Conservation (phyloP, 30 jellyfish, hydroid and myxozoan species). For the Aurelia sp. region DNA sequence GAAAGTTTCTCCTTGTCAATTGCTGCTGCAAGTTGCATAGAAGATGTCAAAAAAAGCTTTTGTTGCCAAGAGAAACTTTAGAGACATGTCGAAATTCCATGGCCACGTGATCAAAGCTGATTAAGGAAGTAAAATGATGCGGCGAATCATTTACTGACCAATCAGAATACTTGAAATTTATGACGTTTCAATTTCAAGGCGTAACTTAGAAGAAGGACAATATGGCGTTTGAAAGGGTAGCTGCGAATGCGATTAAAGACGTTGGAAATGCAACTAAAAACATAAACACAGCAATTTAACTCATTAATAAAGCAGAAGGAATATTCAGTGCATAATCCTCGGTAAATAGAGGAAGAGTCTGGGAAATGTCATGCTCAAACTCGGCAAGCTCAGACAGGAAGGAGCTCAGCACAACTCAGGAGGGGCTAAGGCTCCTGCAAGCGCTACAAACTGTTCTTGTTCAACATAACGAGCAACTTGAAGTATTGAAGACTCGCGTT, state of each 20-base stretch:
- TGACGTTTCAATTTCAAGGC: conserved; percentile 18
- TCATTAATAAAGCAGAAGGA: neutral
- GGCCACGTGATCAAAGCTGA: neutral
- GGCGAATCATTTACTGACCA: neutral
- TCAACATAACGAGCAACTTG: conserved; percentile 66
- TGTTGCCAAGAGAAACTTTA: too few species aligned
- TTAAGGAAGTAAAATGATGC: conserved; percentile 8
- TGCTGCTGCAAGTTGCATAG: too few species aligned
- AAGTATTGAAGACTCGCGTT: conserved; percentile 36
- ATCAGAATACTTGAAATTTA: neutral
- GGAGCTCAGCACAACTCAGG: conserved; percentile 72
- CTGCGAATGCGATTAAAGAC: neutral
- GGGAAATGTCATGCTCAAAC: conserved; percentile 46
- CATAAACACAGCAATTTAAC: neutral
- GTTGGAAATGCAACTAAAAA: neutral
- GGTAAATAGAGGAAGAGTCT: conserved; percentile 4
- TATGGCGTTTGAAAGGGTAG: conserved; percentile 14
- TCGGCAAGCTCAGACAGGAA: conserved; percentile 72
- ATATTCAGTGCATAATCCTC: neutral
- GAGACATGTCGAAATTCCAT: too few species aligned
- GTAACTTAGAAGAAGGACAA: conserved; percentile 14
- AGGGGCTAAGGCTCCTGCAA: conserved; percentile 76
- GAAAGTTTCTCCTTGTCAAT: too few species aligned
- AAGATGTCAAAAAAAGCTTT: too few species aligned
- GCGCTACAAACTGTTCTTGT: conserved; percentile 81